A percentile compares a stretch with the other conserved stretches of the same genome.
These are phyloP conservation scores for Sceloporus undulatus DNA, from an alignment of 2,113 vertebrate genomes.

Conservation along the genomic window DNA sequence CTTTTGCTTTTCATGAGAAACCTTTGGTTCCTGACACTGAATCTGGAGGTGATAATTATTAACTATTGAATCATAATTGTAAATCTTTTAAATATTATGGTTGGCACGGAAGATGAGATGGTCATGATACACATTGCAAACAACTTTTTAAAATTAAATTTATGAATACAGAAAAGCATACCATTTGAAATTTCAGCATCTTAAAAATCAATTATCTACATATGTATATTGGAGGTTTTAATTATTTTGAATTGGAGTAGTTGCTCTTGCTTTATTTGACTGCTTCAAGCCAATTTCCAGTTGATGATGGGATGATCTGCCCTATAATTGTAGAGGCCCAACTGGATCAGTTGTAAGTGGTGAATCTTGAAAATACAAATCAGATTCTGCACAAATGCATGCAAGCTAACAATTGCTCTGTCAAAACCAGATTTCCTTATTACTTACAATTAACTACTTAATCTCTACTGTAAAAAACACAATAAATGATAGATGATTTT, in stretches of 20 bases:
- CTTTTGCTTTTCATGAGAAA: not conserved
- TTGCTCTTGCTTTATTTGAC: not conserved
- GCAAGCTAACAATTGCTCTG: not conserved
- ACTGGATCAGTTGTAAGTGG: not conserved
- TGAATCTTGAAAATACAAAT: not conserved
- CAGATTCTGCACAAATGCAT: not conserved
- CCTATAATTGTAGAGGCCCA: not conserved
- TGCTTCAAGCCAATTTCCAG: too few species aligned
- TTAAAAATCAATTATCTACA: not conserved
- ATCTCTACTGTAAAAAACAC: not conserved
- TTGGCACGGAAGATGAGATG: not conserved
- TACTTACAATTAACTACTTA: not conserved
- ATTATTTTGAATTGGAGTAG: not conserved
- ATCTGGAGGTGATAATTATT: not conserved
- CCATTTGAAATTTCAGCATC: not conserved
- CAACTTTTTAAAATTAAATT: not conserved
- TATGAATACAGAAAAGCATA: not conserved
- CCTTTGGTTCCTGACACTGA: not conserved
- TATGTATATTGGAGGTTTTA: not conserved
- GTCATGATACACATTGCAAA: not conserved
- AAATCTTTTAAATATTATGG: conserved; percentile 1
- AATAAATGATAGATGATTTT: not conserved
- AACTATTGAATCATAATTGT: not conserved
- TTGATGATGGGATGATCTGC: not conserved
- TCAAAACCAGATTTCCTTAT: not conserved